Evolutionary conservation across 1,140 invertebrate genomes (phyloP), one percentile per base, ranked within the genome.

Genomic region (Parapsyche elsis): DNA sequence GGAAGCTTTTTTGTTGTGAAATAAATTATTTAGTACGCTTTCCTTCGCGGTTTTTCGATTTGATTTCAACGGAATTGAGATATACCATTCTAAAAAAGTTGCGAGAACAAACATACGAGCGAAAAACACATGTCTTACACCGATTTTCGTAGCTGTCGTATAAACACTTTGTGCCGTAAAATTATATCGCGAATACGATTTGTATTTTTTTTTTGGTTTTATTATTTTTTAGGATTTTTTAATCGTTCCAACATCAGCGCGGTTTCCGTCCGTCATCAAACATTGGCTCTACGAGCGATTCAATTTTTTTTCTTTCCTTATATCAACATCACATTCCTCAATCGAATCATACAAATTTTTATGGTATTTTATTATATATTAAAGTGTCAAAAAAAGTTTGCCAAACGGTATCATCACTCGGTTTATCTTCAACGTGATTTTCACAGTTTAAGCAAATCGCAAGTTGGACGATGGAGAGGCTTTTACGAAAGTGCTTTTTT

Each of bases 101-200:
- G 57, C 64, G 64, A 12, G 64, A 67, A 67, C 64, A 67, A 67
- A 67, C 64, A 67, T 67, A 26, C 64, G 64, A 67, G 64, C 64
- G 64, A 67, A 67, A 67, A 67, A 67, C 64, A 67, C 64, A 67
- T 67, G 64, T 67, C 64, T 67, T 67, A 67, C 16, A 67, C 64
- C 64, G 64, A 26, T 7, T 14, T 67, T 67, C 64, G 19, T 53
- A 53, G 16, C 49, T 53, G 49, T 53, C 49, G 49, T 26, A 30
- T 67, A 67, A 67, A 67, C 64, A 67, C 64, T 67, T 67, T 67
- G 21, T 24, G 64, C 64, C 21, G 21, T 61, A 23, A 26, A 23
- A 67, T 67, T 67, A 67, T 23, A 26, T 26, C 24, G 24, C 24
- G 64, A 30, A 24, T 67, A 12, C 21, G 49, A 12, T 53, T 38